Conservation (phyloP, 2,888 invertebrate genomes). For the Adelphocoris suturalis region DNA sequence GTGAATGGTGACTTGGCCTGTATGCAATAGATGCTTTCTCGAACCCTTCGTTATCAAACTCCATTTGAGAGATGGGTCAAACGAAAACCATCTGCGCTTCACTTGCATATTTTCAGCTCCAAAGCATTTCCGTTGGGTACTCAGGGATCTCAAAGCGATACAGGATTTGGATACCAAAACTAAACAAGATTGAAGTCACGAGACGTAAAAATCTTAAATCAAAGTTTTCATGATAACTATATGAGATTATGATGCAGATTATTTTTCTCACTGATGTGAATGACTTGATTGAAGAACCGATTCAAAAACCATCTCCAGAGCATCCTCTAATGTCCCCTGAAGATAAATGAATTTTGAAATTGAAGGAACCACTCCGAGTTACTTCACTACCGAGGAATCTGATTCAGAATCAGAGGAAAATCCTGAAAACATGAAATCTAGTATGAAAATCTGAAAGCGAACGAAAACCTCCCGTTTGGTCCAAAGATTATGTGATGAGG, state of each 20-base stretch:
- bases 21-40: constrained; percentile 52
- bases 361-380: not conserved
- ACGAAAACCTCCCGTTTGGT: constrained; percentile 29
- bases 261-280: not conserved
- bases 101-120: constrained; percentile 60
- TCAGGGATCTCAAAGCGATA: constrained; percentile 44
- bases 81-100: constrained; percentile 38
- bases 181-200: constrained; percentile 49
- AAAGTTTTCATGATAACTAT: constrained; percentile 11
- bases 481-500: constrained; percentile 39
- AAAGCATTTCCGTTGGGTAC: constrained; percentile 55
- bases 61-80: constrained; percentile 40
- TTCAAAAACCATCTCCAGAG: not conserved
- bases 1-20: too few relatives aligned
- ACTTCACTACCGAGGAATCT: not conserved
- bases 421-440: not conserved
- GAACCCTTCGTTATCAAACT: constrained; percentile 37
- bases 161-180: constrained; percentile 37
- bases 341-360: not conserved
- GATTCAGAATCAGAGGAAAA: not conserved
- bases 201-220: constrained; percentile 54
- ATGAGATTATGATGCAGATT: not conserved
- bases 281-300: not conserved
- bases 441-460: not conserved
- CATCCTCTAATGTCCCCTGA: not conserved